These are phyloP conservation scores for Drosophila kuntzei DNA, from an alignment of 2,888 invertebrate species.

Conservation along the genomic window DNA sequence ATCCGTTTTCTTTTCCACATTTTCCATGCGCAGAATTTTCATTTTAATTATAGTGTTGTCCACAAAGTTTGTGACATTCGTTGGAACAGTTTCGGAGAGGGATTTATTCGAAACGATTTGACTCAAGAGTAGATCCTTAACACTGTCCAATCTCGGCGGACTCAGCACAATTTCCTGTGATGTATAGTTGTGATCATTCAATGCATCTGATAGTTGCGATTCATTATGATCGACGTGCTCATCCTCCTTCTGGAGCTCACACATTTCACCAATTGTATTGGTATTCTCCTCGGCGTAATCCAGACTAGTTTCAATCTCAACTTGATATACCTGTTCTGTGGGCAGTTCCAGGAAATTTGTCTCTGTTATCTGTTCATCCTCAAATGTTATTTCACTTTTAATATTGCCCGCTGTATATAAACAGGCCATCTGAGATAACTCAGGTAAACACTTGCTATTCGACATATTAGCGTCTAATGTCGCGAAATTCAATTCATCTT, in stretches of 20 bases:
- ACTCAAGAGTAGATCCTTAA: slow-evolving; percentile 52
- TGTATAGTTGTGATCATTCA: slow-evolving; percentile 78
- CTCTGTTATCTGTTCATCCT: slow-evolving; percentile 50
- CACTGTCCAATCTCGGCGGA: slow-evolving; percentile 24
- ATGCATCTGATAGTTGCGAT: slow-evolving; percentile 46
- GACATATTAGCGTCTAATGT: background rate
- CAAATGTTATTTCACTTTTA: slow-evolving; percentile 51
- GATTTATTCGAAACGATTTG: slow-evolving; percentile 49
- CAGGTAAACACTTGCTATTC: background rate
- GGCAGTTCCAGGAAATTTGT: slow-evolving; percentile 27
- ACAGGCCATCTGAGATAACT: background rate
- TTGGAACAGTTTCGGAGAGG: slow-evolving; percentile 20
- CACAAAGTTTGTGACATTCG: slow-evolving; percentile 54
- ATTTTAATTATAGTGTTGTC: slow-evolving; percentile 56
- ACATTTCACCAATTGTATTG: slow-evolving; percentile 48
- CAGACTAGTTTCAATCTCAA: slow-evolving; percentile 30
- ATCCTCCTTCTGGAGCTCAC: slow-evolving; percentile 11
- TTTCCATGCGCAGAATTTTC: slow-evolving; percentile 36
- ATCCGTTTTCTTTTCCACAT: slow-evolving; percentile 10
- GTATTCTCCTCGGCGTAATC: slow-evolving; percentile 9
- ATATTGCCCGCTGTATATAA: background rate
- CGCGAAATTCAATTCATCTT: background rate
- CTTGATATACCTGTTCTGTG: slow-evolving; percentile 35
- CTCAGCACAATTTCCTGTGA: slow-evolving; percentile 43
- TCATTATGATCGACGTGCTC: slow-evolving; percentile 8